phyloP scores from a whole-genome alignment of 2,797 vertebrate genomes.

The Bryconaethiops microstoma region DNA sequence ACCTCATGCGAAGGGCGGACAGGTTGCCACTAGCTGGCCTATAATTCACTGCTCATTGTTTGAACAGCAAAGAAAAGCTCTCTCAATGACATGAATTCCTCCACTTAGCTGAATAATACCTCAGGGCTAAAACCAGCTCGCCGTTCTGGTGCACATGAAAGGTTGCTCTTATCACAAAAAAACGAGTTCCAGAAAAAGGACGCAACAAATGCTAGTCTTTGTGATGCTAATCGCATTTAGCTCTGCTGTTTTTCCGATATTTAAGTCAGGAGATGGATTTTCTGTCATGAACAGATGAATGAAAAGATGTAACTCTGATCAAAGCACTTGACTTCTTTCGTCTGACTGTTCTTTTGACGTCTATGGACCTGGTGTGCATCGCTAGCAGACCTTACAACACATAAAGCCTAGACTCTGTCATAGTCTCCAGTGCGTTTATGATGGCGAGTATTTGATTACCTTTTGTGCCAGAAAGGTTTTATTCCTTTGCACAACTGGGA shows the following conservation, averaged over 20 bases:
- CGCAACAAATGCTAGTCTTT: background rate
- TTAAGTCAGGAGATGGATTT: background rate
- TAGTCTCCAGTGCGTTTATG: constrained; percentile 48
- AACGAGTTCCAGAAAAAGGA: background rate
- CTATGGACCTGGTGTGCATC: background rate
- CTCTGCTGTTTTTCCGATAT: background rate
- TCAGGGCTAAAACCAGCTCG: constrained; percentile 61
- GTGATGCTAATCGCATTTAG: too few species aligned
- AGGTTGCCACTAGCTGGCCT: constrained; percentile 65
- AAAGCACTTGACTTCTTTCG: background rate
- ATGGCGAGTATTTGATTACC: constrained; percentile 49
- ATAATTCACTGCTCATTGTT: constrained; percentile 57
- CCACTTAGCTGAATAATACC: constrained; percentile 54
- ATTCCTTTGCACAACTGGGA: constrained; percentile 50
- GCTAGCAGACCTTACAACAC: constrained; percentile 14
- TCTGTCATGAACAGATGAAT: background rate
- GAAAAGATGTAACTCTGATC: constrained; percentile 14
- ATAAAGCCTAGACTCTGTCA: constrained; percentile 39
- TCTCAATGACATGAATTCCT: constrained; percentile 61
- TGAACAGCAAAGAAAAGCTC: constrained; percentile 50
- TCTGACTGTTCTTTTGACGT: constrained; percentile 1
- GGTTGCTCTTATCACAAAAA: background rate
- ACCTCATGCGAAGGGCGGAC: constrained; percentile 56
- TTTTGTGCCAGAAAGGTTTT: constrained; percentile 55
- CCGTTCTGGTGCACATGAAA: constrained; percentile 54